Evolutionary conservation across 2,888 invertebrate species (phyloP).

Genomic region (Tipula vernalis): DNA sequence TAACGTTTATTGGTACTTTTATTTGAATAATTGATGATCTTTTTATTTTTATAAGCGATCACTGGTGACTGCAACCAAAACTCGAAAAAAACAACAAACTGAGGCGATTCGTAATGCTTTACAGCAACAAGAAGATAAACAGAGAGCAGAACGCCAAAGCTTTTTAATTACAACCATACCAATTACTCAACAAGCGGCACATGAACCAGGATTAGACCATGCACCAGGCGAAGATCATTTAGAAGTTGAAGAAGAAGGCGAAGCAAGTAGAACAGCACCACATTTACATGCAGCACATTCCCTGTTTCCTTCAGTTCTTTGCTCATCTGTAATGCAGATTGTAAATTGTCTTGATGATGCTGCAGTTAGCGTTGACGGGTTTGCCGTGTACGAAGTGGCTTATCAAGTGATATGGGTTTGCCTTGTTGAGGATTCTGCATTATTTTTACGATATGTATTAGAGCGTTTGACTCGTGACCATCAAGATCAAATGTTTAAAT

Average conservation of each 20-base stretch:
- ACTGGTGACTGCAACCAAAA: constrained; percentile 95
- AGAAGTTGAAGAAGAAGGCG: constrained; percentile 52
- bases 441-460: constrained; percentile 89
- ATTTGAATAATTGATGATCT: background rate
- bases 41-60: constrained; percentile 51
- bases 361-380: constrained; percentile 86
- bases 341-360: constrained; percentile 91
- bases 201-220: constrained; percentile 86
- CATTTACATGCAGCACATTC: constrained; percentile 88
- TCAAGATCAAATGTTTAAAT: constrained; percentile 89
- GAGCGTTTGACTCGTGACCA: constrained; percentile 89
- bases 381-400: constrained; percentile 93
- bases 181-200: constrained; percentile 87
- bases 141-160: constrained; percentile 86
- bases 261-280: constrained; percentile 60
- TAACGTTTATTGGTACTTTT: too few species aligned
- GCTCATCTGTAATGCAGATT: constrained; percentile 91
- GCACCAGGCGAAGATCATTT: constrained; percentile 72
- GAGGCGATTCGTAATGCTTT: constrained; percentile 92
- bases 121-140: constrained; percentile 91
- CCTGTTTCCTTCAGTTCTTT: constrained; percentile 91
- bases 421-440: constrained; percentile 91
- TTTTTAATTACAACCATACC: constrained; percentile 93
- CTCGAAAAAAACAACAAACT: constrained; percentile 96
- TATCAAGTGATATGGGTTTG: constrained; percentile 97